A percentile compares a stretch with the other conserved stretches of the same genome.
Evolutionary conservation across 2,888 invertebrate genomes (phyloP).

Genomic region (Rotaria magnacalcarata): DNA sequence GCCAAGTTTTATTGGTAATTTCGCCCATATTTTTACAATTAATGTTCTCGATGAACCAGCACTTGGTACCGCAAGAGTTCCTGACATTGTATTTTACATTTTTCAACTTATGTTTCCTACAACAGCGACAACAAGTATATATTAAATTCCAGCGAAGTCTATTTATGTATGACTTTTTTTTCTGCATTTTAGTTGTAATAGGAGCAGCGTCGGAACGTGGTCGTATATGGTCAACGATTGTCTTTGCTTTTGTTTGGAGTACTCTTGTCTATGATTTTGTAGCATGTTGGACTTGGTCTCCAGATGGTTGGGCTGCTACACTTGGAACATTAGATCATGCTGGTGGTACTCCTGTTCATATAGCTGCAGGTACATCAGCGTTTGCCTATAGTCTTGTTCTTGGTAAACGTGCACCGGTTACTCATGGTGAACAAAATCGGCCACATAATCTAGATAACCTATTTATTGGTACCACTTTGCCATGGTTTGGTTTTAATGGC

Average conservation of each 20-base stretch:
- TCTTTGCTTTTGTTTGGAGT: slow-evolving; percentile 23
- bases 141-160: not conserved
- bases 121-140: not conserved
- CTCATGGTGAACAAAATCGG: not conserved
- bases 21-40: not conserved
- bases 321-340: slow-evolving; percentile 34
- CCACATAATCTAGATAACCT: slow-evolving; percentile 15
- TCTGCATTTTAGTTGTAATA: not conserved
- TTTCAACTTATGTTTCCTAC: slow-evolving; percentile 38
- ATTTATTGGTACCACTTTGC: slow-evolving; percentile 7
- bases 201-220: slow-evolving; percentile 1
- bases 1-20: slow-evolving; percentile 29
- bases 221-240: not conserved
- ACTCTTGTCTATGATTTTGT: slow-evolving; percentile 34
- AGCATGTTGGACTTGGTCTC: slow-evolving; percentile 37
- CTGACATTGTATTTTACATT: slow-evolving; percentile 6
- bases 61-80: not conserved
- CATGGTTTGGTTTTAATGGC: slow-evolving; percentile 41
- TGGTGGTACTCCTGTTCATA: slow-evolving; percentile 37
- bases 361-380: not conserved
- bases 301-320: not conserved
- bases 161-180: not conserved
- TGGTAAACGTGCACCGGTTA: not conserved
- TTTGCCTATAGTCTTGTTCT: not conserved
- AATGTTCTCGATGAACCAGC: slow-evolving; percentile 1